phyloP scores from a whole-genome alignment of 2,797 vertebrate species.

The Helicolenus hilgendorfi region DNA sequence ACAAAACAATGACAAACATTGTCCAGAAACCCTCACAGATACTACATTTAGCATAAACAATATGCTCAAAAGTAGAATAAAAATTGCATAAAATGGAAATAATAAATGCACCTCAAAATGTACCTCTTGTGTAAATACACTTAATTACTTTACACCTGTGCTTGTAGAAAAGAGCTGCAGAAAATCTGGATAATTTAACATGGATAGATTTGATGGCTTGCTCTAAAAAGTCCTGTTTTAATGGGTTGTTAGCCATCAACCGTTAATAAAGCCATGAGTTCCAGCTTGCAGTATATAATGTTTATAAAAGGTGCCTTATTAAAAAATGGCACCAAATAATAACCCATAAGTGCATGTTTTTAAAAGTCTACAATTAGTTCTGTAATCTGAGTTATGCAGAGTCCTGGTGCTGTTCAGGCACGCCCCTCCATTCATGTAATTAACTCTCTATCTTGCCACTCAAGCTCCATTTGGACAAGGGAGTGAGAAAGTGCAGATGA shows the following conservation, averaged over 20 bases:
- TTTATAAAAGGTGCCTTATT: background rate
- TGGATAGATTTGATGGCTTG: background rate
- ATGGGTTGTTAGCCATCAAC: background rate
- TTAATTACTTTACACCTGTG: background rate
- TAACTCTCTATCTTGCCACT: background rate
- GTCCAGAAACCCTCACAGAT: too few relatives aligned
- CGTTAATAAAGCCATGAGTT: background rate
- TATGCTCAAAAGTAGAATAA: background rate
- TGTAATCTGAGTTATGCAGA: background rate
- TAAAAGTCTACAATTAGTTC: background rate
- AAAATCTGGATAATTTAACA: background rate
- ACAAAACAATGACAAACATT: too few relatives aligned
- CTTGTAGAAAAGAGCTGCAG: background rate
- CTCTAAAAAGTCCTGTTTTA: background rate
- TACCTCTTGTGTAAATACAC: background rate
- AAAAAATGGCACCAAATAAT: background rate
- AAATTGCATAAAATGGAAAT: background rate
- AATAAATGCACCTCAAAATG: background rate
- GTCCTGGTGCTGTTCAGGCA: background rate
- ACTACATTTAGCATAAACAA: too few relatives aligned
- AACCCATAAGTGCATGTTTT: background rate
- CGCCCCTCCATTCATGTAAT: background rate
- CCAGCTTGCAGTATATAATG: too few relatives aligned
- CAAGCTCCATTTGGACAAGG: background rate
- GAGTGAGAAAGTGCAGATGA: background rate